Evolutionary conservation across 2,113 vertebrate species (phyloP).

Genomic region (Pluvianellus socialis): DNA sequence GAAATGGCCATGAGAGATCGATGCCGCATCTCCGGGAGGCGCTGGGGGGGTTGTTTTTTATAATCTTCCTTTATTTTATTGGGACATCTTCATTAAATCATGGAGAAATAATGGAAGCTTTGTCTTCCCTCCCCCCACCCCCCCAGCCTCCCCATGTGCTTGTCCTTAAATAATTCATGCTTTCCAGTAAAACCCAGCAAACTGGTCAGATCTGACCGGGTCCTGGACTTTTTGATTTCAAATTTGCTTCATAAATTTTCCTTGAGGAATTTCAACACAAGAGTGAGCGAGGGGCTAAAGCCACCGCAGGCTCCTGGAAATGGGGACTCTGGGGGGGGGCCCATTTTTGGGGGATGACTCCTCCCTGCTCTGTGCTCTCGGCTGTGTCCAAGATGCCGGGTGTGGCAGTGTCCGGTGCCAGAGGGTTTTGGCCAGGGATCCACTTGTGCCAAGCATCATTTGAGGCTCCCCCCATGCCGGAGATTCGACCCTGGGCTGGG

Average conservation of each 20-base stretch:
- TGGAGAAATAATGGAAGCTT: constrained; percentile 63
- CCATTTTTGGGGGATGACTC: neutral
- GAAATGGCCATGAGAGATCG: neutral
- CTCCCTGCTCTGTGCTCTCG: neutral
- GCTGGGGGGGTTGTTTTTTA: neutral
- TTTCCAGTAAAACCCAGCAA: constrained; percentile 67
- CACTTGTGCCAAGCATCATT: accelerated
- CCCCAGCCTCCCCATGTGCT: neutral
- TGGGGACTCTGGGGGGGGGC: neutral
- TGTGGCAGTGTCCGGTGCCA: accelerated
- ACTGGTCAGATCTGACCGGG: neutral
- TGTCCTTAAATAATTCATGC: constrained; percentile 74
- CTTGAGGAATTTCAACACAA: neutral
- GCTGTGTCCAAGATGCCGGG: neutral
- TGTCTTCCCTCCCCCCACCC: neutral
- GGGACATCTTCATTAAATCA: constrained; percentile 75
- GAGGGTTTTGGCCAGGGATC: too few species aligned
- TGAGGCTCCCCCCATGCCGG: accelerated
- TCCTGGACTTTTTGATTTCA: neutral
- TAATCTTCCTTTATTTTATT: constrained; percentile 63
- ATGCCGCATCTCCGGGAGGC: neutral
- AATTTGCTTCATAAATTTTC: neutral
- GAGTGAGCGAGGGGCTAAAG: neutral
- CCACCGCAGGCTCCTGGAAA: accelerated
- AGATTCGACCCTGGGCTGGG: neutral